A percentile compares a stretch with the other conserved stretches of the same genome.
These are phyloP conservation scores for Hepsetus odoe DNA, from an alignment of 2,113 vertebrate species.

Conservation along the genomic window DNA sequence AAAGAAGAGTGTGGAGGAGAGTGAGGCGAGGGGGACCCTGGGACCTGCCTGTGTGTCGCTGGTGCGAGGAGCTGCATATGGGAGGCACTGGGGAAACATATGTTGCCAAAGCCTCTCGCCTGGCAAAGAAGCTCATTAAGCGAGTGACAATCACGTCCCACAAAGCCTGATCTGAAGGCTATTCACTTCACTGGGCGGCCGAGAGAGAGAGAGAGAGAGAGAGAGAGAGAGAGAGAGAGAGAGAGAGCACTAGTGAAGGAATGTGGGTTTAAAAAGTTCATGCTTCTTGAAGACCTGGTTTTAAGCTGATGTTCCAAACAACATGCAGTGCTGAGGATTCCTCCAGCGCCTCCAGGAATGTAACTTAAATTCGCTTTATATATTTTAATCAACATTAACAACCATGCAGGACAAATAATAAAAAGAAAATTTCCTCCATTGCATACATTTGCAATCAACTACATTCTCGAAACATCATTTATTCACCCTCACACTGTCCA, in stretches of 20 bases:
- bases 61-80: conserved; percentile 36
- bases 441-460: no score
- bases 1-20: background rate
- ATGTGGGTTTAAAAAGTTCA: conserved; percentile 58
- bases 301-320: background rate
- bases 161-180: conserved; percentile 76
- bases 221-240: conserved; percentile 27
- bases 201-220: conserved; percentile 48
- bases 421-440: no score
- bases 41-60: conserved; percentile 5
- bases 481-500: no score
- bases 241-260: conserved; percentile 60
- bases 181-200: conserved; percentile 67
- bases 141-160: conserved; percentile 78
- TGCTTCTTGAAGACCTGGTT: background rate
- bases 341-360: background rate
- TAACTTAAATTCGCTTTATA: no score
- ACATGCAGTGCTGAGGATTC: background rate
- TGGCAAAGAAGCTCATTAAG: conserved; percentile 81
- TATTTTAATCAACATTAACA: no score
- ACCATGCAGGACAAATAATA: no score
- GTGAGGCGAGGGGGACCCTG: background rate
- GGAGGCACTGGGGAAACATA: conserved; percentile 68
- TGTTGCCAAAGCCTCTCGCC: conserved; percentile 74
- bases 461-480: no score